Percentiles rank a stretch among this genome's conserved stretches.
These are phyloP conservation scores for Penaeus indicus DNA, from an alignment of 1,140 invertebrate genomes.

Conservation along the genomic window DNA sequence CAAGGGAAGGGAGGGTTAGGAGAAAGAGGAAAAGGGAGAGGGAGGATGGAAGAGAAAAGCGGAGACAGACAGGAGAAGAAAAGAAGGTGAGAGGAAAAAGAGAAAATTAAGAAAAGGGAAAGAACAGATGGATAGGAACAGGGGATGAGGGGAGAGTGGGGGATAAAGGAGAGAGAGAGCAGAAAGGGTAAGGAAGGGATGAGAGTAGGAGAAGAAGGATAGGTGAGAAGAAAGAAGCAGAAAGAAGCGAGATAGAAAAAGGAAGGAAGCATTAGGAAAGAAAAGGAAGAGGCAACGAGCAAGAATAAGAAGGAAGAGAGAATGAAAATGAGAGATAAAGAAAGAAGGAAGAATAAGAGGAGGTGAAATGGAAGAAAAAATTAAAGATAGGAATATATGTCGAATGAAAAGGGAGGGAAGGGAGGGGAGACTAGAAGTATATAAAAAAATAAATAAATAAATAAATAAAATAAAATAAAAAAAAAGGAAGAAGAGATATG, in stretches of 20 bases:
- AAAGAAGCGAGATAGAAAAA: background rate
- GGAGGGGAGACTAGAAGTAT: background rate
- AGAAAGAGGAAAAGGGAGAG: no score
- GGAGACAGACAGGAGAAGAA: background rate
- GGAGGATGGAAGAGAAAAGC: background rate
- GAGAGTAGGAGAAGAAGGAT: background rate
- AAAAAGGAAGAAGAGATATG: background rate
- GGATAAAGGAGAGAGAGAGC: background rate
- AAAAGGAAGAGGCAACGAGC: background rate
- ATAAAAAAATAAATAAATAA: no score
- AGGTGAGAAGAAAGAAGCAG: background rate
- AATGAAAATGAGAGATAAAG: background rate
- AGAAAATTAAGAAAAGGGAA: no score
- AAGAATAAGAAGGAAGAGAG: background rate
- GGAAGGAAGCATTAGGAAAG: background rate
- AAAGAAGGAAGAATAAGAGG: background rate
- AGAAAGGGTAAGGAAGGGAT: background rate
- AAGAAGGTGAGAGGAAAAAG: background rate
- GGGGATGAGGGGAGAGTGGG: background rate
- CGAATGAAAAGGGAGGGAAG: background rate
- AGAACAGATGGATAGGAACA: no score
- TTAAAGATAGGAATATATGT: no score
- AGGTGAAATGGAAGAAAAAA: background rate
- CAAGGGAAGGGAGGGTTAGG: no score
- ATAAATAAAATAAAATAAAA: background rate